Base-by-base conservation (phyloP, 1,140 invertebrate genomes). In the Drosophila repletoides region DNA sequence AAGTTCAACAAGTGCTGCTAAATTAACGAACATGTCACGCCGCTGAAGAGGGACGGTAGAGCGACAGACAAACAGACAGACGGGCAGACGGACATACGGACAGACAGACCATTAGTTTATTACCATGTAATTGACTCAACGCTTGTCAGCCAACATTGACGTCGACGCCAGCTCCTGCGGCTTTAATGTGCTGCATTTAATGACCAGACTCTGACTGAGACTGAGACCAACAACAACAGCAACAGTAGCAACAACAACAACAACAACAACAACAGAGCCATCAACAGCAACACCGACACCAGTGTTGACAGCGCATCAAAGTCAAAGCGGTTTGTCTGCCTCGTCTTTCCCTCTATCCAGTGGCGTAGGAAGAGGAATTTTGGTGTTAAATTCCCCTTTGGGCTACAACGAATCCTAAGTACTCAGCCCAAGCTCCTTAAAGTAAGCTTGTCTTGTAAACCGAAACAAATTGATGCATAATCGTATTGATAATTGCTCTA, bases 91-190 rank as follows among this genome's bases (percentile, higher is more conserved):
- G 31, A 10, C 43, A 12, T 31, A 36, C 15, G 9, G 38, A n/a
- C 10, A n/a, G 31, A 34, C 31, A 14, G 45, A 33, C 74, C 79
- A 83, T 83, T 83, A 83, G 79, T 83, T 83, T 83, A 83, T 83
- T 83, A 83, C 80, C 79, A 83, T 83, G 79, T 83, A 84, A 83
- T 83, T 83, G 79, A 83, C 79, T 83, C 79, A 86, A 75, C 79
- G 79, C 79, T 72, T 83, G 79, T 83, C 79, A 79, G 79, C 29
- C 52, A 60, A 36, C 55, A 19, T 53, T 55, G 38, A 53, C 24
- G 45, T 40, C 53, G 33, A 46, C 65, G 26, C 12, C 38, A 60
- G 74, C 79, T 83, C 70, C 77, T 83, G 77, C 56, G 73, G 79
- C 79, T 84, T 83, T 77, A 83, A 83, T 83, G 77, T 77, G 77